These are phyloP conservation scores for Theonella swinhoei DNA, from an alignment of 37 sponge, comb jelly and placozoan genomes.

Conservation along the genomic window DNA sequence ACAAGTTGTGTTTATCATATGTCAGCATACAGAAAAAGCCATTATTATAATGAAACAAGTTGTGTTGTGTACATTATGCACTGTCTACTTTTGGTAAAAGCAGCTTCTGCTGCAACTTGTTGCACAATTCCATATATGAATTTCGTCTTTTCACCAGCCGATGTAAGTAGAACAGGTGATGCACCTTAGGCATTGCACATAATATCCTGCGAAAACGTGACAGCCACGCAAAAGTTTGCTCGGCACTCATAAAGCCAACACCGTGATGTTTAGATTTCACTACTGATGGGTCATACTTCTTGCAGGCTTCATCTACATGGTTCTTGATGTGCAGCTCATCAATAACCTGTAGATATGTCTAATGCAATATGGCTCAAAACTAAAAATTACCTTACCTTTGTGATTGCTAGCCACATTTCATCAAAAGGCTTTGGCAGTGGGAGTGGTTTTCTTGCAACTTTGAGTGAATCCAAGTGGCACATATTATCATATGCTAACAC, in stretches of 20 bases:
- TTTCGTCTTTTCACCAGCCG: constrained; percentile 27
- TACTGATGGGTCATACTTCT: neutral
- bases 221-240: constrained; percentile 62
- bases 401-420: constrained; percentile 16
- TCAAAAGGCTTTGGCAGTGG: constrained; percentile 24
- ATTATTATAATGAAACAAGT: too few species aligned
- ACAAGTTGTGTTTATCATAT: too few species aligned
- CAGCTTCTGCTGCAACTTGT: too few species aligned
- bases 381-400: neutral
- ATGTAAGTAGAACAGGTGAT: constrained; percentile 48
- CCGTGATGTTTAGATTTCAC: constrained; percentile 4
- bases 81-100: too few species aligned
- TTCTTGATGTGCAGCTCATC: constrained; percentile 33
- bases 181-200: constrained; percentile 41
- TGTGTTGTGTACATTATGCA: too few species aligned
- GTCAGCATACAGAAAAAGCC: too few species aligned
- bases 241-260: constrained; percentile 23
- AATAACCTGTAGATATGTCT: constrained; percentile 18
- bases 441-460: constrained; percentile 10
- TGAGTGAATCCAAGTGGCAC: constrained; percentile 41
- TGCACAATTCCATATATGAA: too few species aligned
- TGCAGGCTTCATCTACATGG: constrained; percentile 18
- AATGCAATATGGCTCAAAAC: neutral
- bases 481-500: constrained; percentile 57
- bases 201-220: constrained; percentile 35